Base-by-base conservation (phyloP, 2,113 vertebrate genomes). In the Tichodroma muraria region DNA sequence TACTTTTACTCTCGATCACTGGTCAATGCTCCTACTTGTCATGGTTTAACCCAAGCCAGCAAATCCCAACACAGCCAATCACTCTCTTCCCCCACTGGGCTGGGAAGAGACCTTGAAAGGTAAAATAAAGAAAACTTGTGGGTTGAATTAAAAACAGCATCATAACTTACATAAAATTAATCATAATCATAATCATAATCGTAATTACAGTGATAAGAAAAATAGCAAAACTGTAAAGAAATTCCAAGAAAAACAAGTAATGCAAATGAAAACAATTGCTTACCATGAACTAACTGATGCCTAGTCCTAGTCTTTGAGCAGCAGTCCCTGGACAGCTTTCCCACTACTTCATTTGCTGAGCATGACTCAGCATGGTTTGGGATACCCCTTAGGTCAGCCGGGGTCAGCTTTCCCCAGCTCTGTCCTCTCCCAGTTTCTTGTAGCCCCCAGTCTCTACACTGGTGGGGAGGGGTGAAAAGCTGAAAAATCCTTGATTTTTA, bases 121-220 rank as follows among this genome's bases (percentile, higher is more conserved):
- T 22, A 45, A 66, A 52, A 44, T 23, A 59, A 73, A 53, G 20
- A 66, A 66, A 75, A n/a, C 9, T 38, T 25, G 13, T 45, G 37
- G 27, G 11, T 5, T 52, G 8, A 57, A 49, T 31, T 42, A 52
- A 44, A 50, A 75, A 9, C 13, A 38, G 23, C 47, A 66, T 59
- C 30, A 28, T 19, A 66, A 52, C 12, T 13, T 59, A 20, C 4
- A 66, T 8, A 11, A 24, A 19, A 33, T 8, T 22, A 8, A 16
- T 18, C 7, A 2, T 23, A 13, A 7, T 30, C 3, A 23, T 27
- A 20, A 38, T 14, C 1, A 5, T 38, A 16, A n/a, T 15, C 3
- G 9, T 60, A 27, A 63, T 40, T 6, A 1, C 4, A 40, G 20
- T 37, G 4, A n/a, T 81, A 73, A 45, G 4, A 35, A 19, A 76